These are phyloP conservation scores for Arctopsyche grandis DNA, from an alignment of 1,140 invertebrate genomes.

Conservation along the genomic window DNA sequence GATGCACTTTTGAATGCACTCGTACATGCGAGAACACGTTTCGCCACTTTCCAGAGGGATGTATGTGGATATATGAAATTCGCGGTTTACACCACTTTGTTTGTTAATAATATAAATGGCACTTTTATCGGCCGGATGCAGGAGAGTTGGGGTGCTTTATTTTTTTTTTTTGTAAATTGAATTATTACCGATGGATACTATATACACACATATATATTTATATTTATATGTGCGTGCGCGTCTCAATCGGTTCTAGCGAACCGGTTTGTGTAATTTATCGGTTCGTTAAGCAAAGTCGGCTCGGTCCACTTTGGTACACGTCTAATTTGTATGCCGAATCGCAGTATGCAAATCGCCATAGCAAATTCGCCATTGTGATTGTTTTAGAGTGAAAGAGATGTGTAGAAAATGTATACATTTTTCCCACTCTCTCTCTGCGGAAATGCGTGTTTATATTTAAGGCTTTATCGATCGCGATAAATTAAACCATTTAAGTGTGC, in stretches of 20 bases:
- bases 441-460: neutral
- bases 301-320: neutral
- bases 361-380: neutral
- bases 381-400: neutral
- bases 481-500: neutral
- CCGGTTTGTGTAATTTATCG: slow-evolving; percentile 2
- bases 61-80: neutral
- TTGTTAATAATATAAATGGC: neutral
- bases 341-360: neutral
- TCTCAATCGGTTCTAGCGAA: too few relatives aligned
- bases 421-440: too few relatives aligned
- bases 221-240: neutral
- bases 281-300: neutral
- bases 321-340: neutral
- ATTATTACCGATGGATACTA: too few relatives aligned
- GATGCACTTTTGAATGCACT: slow-evolving; percentile 9
- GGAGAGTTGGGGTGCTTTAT: neutral
- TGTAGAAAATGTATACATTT: neutral
- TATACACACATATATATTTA: too few relatives aligned
- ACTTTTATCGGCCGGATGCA: neutral
- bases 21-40: slow-evolving; percentile 19
- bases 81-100: neutral
- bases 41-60: neutral
- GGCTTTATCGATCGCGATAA: neutral
- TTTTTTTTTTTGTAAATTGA: neutral